Percentiles rank a stretch among this genome's conserved stretches.
Evolutionary conservation across 2,888 invertebrate genomes (phyloP).

Genomic region (Colostygia pectinataria): DNA sequence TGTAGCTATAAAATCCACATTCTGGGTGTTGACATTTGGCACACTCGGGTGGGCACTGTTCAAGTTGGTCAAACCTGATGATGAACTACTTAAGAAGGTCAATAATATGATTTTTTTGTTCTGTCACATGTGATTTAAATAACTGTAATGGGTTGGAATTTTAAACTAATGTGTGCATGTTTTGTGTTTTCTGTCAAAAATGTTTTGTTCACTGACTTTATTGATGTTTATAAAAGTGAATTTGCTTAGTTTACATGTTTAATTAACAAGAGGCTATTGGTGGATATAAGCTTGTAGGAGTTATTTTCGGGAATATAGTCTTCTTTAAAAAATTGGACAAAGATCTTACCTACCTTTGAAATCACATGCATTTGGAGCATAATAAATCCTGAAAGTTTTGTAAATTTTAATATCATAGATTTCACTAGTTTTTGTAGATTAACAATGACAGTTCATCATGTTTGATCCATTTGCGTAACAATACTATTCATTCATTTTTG

Average conservation of each 20-base stretch:
- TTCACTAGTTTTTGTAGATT: constrained; percentile 4
- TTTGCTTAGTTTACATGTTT: constrained; percentile 8
- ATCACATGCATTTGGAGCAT: no score
- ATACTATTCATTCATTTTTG: not conserved
- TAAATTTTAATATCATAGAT: not conserved
- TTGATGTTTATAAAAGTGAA: no score
- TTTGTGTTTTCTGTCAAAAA: constrained; percentile 8
- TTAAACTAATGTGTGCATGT: constrained; percentile 45
- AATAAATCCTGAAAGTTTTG: not conserved
- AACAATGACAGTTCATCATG: constrained; percentile 48
- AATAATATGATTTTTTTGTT: constrained; percentile 49
- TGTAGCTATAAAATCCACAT: constrained; percentile 73
- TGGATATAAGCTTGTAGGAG: no score
- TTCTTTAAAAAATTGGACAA: no score
- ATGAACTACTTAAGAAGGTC: constrained; percentile 81
- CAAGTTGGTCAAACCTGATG: constrained; percentile 79
- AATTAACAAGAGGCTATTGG: no score
- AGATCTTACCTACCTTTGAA: no score
- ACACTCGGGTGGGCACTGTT: constrained; percentile 84
- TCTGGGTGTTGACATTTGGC: constrained; percentile 84
- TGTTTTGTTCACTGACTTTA: not conserved
- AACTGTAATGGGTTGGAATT: constrained; percentile 39
- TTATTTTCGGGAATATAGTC: no score
- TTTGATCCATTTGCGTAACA: constrained; percentile 54
- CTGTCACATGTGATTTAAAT: constrained; percentile 22